These are phyloP conservation scores for Delichon dasypus DNA, from an alignment of 2,797 vertebrate genomes.

Conservation along the genomic window DNA sequence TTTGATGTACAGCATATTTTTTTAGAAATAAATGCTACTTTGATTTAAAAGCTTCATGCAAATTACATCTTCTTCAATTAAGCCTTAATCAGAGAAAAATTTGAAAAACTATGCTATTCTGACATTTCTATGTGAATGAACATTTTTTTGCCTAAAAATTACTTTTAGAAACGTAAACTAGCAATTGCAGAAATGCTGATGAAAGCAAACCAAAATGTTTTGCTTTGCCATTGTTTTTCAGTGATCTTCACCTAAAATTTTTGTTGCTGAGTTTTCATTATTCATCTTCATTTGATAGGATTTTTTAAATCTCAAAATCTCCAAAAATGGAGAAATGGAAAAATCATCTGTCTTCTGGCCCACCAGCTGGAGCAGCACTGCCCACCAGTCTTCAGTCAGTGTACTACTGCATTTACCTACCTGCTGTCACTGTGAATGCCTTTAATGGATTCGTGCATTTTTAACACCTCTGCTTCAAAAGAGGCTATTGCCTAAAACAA, in stretches of 20 bases:
- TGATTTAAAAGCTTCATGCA: neutral
- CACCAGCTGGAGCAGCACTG: neutral
- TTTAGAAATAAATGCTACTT: neutral
- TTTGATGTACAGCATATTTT: neutral
- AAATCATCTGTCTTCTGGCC: neutral
- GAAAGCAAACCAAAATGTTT: neutral
- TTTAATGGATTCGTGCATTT: constrained; percentile 30
- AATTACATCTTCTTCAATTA: neutral
- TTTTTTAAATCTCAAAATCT: neutral
- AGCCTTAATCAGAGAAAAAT: neutral
- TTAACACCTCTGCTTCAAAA: constrained; percentile 58
- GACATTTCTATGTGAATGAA: neutral
- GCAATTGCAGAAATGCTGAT: neutral
- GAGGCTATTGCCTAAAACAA: constrained; percentile 26
- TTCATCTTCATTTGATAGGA: neutral
- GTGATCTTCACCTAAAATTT: neutral
- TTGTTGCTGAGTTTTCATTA: neutral
- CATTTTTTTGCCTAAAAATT: neutral
- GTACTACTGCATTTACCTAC: neutral
- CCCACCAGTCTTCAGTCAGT: neutral
- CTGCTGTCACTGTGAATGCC: constrained; percentile 63
- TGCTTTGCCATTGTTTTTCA: neutral
- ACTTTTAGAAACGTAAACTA: neutral
- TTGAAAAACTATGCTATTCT: neutral
- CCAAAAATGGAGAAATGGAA: neutral